These are phyloP conservation scores for Plecturocebus donacophilus DNA, from an alignment of 2,113 vertebrate genomes.

Conservation along the genomic window DNA sequence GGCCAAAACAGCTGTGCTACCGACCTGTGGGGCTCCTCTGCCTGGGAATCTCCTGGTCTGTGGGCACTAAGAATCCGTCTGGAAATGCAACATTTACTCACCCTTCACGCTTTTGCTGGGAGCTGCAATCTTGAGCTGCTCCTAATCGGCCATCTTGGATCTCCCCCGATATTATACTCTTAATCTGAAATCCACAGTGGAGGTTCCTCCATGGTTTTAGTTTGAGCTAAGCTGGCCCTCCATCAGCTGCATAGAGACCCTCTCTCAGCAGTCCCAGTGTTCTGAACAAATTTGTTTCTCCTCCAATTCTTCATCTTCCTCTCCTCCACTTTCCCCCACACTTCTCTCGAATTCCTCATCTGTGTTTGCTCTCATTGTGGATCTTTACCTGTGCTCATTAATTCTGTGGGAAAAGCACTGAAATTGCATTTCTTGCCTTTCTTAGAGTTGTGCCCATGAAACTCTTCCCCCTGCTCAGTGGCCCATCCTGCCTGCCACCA, in stretches of 20 bases:
- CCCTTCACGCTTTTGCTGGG: too few relatives aligned
- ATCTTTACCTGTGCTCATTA: not conserved
- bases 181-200: not conserved
- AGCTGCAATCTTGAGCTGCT: too few relatives aligned
- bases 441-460: not conserved
- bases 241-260: not conserved
- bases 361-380: not conserved
- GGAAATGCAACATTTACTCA: too few relatives aligned
- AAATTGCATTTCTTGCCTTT: not conserved
- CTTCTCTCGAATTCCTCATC: not conserved
- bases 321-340: not conserved
- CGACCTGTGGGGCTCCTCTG: too few relatives aligned
- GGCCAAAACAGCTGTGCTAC: too few relatives aligned
- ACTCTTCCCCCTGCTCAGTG: too few relatives aligned
- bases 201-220: not conserved
- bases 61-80: too few relatives aligned
- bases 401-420: not conserved
- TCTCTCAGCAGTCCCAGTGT: not conserved
- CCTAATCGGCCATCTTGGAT: too few relatives aligned
- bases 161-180: not conserved
- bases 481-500: too few relatives aligned
- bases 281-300: not conserved
- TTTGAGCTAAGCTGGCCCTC: not conserved
- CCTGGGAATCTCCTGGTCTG: too few relatives aligned
- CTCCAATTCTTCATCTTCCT: not conserved